Evolutionary conservation across 2,113 vertebrate genomes (phyloP).

Genomic region (Coracopsis vasa): DNA sequence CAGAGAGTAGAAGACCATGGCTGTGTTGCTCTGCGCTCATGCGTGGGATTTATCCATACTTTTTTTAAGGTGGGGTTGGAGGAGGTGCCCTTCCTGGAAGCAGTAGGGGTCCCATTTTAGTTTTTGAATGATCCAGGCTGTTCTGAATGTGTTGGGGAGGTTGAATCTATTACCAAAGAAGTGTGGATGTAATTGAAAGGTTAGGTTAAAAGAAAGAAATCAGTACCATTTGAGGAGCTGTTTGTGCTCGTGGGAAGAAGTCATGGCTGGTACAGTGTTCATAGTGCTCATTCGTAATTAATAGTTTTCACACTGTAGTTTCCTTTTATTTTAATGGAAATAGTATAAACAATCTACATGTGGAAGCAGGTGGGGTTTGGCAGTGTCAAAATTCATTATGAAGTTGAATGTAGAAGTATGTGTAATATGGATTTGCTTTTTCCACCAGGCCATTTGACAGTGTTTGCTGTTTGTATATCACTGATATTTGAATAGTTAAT

Average conservation of each 20-base stretch:
- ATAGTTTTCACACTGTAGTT: background rate
- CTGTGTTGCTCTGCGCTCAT: background rate
- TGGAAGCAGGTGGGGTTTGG: background rate
- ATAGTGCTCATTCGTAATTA: background rate
- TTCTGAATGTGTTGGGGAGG: background rate
- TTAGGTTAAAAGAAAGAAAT: background rate
- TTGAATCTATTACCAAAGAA: background rate
- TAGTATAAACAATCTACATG: background rate
- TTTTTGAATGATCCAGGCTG: background rate
- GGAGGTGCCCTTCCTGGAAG: background rate
- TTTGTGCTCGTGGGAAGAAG: background rate
- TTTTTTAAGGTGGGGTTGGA: background rate
- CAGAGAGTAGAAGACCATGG: background rate
- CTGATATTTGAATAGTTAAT: background rate
- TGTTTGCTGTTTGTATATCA: background rate
- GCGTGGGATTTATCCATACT: background rate
- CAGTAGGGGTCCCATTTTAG: accelerated
- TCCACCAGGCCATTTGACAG: accelerated
- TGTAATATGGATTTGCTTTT: background rate
- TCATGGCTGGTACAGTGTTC: background rate
- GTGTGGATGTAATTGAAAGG: background rate
- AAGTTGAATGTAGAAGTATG: background rate
- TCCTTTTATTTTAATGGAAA: background rate
- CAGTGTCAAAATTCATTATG: background rate
- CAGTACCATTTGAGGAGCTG: background rate